phyloP scores from a whole-genome alignment of 2,113 vertebrate genomes.

The Heterocephalus glaber region DNA sequence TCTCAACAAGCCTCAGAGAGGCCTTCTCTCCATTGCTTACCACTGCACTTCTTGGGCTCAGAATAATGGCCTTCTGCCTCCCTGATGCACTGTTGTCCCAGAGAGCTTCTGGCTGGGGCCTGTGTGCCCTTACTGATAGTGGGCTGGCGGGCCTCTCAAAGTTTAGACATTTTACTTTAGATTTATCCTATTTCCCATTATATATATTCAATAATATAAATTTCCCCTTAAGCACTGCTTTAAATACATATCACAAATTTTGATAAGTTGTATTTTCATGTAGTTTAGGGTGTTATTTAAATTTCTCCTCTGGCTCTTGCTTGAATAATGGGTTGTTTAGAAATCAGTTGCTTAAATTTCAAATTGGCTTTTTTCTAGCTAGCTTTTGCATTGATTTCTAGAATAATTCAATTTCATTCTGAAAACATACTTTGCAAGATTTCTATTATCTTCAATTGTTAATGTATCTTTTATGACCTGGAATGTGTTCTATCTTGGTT shows the following conservation, averaged over 20 bases:
- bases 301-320: not conserved
- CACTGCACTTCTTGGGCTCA: too few species aligned
- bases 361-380: not conserved
- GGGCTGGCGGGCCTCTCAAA: not conserved
- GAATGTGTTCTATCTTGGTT: not conserved
- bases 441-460: not conserved
- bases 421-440: not conserved
- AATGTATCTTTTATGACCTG: not conserved
- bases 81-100: too few species aligned
- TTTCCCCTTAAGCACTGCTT: not conserved
- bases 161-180: not conserved
- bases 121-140: too few species aligned
- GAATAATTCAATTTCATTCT: not conserved
- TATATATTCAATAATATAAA: not conserved
- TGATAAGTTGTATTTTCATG: not conserved
- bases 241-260: not conserved
- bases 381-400: not conserved
- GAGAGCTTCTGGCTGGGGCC: too few species aligned
- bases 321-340: not conserved
- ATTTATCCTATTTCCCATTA: not conserved
- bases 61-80: too few species aligned
- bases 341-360: not conserved
- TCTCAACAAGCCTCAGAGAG: too few species aligned
- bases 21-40: too few species aligned
- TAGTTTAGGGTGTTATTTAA: not conserved